Evolutionary conservation across 2,888 invertebrate genomes (phyloP).

Genomic region (Conus canariensis): DNA sequence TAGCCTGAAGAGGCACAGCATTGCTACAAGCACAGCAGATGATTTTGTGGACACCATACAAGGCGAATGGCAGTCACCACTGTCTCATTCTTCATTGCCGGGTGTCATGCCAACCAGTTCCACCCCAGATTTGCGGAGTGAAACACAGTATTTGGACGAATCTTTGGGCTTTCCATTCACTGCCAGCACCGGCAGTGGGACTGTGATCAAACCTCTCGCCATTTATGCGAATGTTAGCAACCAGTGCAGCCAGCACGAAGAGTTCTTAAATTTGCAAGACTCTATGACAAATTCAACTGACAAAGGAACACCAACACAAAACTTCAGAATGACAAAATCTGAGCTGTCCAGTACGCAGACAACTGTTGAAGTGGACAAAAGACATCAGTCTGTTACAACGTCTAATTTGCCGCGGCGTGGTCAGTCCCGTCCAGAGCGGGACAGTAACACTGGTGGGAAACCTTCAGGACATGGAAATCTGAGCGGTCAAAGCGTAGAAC

Average conservation of each 20-base stretch:
- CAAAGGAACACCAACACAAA: neutral
- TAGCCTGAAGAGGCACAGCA: conserved; percentile 3
- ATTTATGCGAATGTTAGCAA: neutral
- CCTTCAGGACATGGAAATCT: neutral
- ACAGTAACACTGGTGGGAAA: neutral
- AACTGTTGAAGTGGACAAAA: neutral
- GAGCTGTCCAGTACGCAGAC: neutral
- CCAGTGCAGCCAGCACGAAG: neutral
- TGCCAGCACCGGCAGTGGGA: neutral
- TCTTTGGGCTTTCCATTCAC: neutral
- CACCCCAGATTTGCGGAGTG: neutral
- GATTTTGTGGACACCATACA: neutral
- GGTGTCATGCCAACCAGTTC: neutral
- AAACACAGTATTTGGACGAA: neutral
- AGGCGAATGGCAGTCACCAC: neutral
- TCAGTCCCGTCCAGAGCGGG: neutral
- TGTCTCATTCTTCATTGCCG: neutral
- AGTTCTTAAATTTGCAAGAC: neutral
- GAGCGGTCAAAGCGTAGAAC: neutral
- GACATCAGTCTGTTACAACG: neutral
- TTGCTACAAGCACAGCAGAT: conserved; percentile 1
- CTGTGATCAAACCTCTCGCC: neutral
- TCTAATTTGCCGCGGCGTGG: neutral
- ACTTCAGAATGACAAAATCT: neutral
- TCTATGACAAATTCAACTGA: neutral